phyloP scores from a whole-genome alignment of 2,113 vertebrate species.

The Apodemus speciosus region DNA sequence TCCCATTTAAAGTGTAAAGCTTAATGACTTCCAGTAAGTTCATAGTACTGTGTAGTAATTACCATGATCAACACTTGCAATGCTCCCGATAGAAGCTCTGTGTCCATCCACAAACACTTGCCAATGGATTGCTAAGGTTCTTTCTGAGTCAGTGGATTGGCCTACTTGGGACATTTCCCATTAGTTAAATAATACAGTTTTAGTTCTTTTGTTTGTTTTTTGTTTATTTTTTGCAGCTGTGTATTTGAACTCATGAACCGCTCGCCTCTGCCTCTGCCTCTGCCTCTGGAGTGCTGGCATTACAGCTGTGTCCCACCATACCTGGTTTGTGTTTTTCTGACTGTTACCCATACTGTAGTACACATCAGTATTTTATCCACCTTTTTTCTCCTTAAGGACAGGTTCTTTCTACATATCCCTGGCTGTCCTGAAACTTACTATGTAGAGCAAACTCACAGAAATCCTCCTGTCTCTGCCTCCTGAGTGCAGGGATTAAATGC shows the following conservation, averaged over 20 bases:
- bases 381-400: neutral
- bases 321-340: neutral
- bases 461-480: neutral
- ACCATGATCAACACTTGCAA: too few relatives aligned
- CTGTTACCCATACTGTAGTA: neutral
- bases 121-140: neutral
- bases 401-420: neutral
- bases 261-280: neutral
- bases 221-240: neutral
- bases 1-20: neutral
- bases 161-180: neutral
- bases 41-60: neutral
- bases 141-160: neutral
- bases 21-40: neutral
- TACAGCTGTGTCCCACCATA: neutral
- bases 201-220: too few relatives aligned
- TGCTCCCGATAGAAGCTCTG: too few relatives aligned
- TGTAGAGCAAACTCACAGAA: neutral
- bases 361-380: neutral
- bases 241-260: neutral
- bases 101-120: too few relatives aligned
- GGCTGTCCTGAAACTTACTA: neutral
- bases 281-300: neutral
- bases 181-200: neutral
- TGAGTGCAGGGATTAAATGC: neutral